Conservation (phyloP, 2,113 vertebrate species). For the Ranitomeya imitator region DNA sequence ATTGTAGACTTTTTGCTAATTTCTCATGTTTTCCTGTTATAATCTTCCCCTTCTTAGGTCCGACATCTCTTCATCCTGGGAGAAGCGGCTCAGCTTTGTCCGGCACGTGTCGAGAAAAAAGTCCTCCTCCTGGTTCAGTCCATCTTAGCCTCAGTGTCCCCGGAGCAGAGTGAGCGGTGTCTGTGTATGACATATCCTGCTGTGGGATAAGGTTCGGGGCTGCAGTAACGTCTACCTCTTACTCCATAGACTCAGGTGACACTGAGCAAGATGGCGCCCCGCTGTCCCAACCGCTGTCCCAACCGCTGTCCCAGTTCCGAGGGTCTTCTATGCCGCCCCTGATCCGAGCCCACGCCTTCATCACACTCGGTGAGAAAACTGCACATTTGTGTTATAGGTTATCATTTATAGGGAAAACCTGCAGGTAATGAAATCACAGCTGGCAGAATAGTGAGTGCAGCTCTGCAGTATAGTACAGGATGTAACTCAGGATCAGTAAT, state of each 20-base stretch:
- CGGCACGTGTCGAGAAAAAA: constrained; percentile 78
- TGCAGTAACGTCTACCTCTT: not conserved
- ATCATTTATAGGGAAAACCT: too few relatives aligned
- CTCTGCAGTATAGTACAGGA: too few relatives aligned
- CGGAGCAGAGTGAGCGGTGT: constrained; percentile 69
- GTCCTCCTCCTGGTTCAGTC: constrained; percentile 88
- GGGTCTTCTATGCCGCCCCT: constrained; percentile 76
- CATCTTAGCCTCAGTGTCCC: constrained; percentile 75
- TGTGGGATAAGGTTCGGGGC: not conserved
- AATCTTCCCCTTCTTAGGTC: constrained; percentile 70
- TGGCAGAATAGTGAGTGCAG: too few relatives aligned
- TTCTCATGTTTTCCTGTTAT: not conserved
- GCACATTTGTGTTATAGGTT: not conserved
- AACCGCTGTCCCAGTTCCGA: constrained; percentile 78
- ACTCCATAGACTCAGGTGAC: constrained; percentile 54
- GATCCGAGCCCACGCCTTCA: constrained; percentile 87
- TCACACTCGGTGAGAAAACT: constrained; percentile 81
- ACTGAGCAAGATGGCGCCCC: not conserved
- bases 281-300: constrained; percentile 73
- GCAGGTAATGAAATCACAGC: too few relatives aligned
- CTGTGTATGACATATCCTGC: not conserved
- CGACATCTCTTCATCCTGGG: constrained; percentile 90
- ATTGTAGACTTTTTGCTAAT: not conserved
- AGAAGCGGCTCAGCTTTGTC: constrained; percentile 84
- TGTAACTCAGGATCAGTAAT: too few relatives aligned